Base-by-base conservation (phyloP, 1,140 invertebrate genomes). In the Platyscapa corneri region DNA sequence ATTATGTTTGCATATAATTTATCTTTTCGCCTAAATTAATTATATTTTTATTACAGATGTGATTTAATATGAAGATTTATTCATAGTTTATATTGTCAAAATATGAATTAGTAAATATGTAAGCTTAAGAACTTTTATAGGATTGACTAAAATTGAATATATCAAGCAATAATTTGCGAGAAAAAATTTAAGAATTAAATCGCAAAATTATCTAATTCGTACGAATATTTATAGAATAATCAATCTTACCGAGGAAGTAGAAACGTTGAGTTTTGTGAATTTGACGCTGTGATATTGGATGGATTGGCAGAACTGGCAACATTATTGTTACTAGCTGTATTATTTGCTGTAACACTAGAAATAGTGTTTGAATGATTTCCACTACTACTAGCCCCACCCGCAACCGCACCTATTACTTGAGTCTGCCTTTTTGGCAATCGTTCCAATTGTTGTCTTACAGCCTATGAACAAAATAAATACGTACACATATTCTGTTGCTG, bases 361-460 rank as follows among this genome's bases (percentile, higher is more conserved):
- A 91, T 91, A 82, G 91, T 91, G 64, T 90, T 89, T 85, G 93
- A 91, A 86, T 93, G 92, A 86, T 91, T 92, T 89, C 92, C 90
- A 90, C 93, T 89, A 90, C 94, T 91, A 91, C 92, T 88, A 89
- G 92, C 90, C 46, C 89, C 89, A 75, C 88, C 87, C 77, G 88
- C 89, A 80, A 93, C 90, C 89, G 93, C 91, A 81, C 92, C 92
- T 84, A 94, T 92, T 27, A 90, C 91, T 89, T 94, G 94, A 70
- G 95, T 95, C 87, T 96, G 96, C 85, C 97, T 95, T 89, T 97
- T 95, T 86, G 97, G 97, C 91, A 98, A 94, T 87, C 97, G 94
- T 93, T 98, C 97, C 89, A 98, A 92, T 92, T 97, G 96, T 94
- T 98, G 97, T 88, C 97, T 95, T 56, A 96, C 96, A 88, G 96